Evolutionary conservation across 2,113 vertebrate species (phyloP).

Genomic region (Lichenostomus cassidix): DNA sequence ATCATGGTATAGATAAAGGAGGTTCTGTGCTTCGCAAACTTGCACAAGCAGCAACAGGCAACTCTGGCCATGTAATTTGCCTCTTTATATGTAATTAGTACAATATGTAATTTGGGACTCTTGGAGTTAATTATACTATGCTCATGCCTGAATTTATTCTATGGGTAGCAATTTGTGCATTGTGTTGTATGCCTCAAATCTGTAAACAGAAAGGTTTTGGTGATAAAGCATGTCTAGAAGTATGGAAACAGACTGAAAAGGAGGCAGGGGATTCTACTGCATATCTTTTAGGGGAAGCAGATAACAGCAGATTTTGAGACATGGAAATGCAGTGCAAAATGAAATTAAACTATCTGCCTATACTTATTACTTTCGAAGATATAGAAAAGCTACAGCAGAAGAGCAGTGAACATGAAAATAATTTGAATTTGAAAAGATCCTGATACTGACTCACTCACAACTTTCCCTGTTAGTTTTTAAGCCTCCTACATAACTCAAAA

Average conservation of each 20-base stretch:
- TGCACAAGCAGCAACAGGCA: background rate
- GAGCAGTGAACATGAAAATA: background rate
- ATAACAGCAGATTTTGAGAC: background rate
- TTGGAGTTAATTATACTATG: background rate
- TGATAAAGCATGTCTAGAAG: background rate
- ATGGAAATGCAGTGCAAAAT: background rate
- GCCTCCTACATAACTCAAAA: background rate
- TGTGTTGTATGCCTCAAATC: background rate
- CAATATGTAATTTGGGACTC: background rate
- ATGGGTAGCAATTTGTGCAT: background rate
- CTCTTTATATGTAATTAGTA: slow-evolving; percentile 9
- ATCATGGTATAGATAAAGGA: background rate
- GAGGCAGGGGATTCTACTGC: background rate
- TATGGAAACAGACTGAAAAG: background rate
- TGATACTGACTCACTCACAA: background rate
- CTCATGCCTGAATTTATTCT: background rate
- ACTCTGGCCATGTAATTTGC: background rate
- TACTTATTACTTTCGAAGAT: background rate
- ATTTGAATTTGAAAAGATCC: background rate
- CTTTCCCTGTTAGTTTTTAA: background rate
- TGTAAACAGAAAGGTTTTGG: background rate
- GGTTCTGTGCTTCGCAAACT: background rate
- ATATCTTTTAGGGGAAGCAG: background rate
- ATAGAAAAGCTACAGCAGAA: background rate
- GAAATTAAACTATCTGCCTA: background rate